Percentiles rank a stretch among this genome's conserved stretches.
Conservation (phyloP, 2,888 invertebrate species). For the Vanessa cardui region DNA sequence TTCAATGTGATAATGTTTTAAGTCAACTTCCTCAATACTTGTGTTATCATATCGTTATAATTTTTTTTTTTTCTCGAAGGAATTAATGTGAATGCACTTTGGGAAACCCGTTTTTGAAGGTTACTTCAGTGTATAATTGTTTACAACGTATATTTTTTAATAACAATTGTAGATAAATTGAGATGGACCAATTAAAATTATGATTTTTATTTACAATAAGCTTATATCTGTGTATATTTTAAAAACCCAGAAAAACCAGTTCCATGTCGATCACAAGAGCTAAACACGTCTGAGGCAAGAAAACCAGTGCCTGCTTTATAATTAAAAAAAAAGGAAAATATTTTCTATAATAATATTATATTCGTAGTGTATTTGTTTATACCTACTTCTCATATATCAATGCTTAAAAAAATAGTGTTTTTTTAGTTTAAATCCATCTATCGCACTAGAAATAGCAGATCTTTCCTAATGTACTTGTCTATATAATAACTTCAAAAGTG, state of each 20-base stretch:
- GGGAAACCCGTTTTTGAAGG: conserved; percentile 30
- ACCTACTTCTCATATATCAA: too few species aligned
- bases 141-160: background rate
- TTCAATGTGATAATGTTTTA: background rate
- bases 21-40: background rate
- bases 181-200: background rate
- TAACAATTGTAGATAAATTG: background rate
- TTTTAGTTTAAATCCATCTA: too few species aligned
- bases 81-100: conserved; percentile 35
- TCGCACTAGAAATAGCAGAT: too few species aligned
- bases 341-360: too few species aligned
- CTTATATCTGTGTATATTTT: background rate
- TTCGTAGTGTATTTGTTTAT: too few species aligned
- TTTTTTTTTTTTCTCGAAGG: conserved; percentile 3
- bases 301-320: conserved; percentile 18
- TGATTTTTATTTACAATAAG: background rate
- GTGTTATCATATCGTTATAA: background rate
- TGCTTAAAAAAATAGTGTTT: too few species aligned
- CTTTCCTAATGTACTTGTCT: too few species aligned
- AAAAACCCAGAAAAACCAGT: conserved; percentile 31
- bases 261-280: conserved; percentile 17
- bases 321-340: too few species aligned
- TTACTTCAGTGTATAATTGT: background rate
- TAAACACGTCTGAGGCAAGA: conserved; percentile 11
- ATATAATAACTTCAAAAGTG: too few species aligned